Conservation (phyloP, 2,113 vertebrate species). For the Serilophus lunatus region DNA sequence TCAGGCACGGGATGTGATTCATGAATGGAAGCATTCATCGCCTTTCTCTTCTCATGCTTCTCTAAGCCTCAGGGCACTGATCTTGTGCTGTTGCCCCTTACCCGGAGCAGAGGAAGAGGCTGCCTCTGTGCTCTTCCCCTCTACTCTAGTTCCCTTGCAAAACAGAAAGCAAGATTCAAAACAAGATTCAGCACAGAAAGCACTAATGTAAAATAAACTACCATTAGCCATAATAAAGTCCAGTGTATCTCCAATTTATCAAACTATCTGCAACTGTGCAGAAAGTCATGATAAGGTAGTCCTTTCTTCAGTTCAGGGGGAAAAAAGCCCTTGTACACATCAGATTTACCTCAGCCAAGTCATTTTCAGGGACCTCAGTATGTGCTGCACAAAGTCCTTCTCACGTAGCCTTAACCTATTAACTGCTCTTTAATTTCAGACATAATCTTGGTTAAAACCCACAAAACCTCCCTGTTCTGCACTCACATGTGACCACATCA, state of each 20-base stretch:
- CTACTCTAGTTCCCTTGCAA: background rate
- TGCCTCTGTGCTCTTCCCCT: background rate
- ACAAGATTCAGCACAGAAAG: background rate
- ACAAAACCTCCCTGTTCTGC: slow-evolving; percentile 29
- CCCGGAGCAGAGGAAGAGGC: background rate
- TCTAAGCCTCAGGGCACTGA: rapidly evolving
- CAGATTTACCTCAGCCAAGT: background rate
- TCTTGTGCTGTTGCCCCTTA: background rate
- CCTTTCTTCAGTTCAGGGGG: background rate
- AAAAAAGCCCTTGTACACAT: background rate
- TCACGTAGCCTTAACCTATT: background rate
- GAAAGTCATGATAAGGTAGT: background rate
- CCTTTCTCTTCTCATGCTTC: background rate
- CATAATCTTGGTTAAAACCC: slow-evolving; percentile 2
- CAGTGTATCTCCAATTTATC: background rate
- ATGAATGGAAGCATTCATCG: background rate
- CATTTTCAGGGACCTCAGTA: background rate
- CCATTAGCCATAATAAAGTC: slow-evolving; percentile 51
- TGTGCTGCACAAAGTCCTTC: background rate
- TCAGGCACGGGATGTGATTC: background rate
- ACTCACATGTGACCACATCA: slow-evolving; percentile 37
- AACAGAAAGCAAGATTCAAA: background rate
- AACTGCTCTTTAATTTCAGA: slow-evolving; percentile 26
- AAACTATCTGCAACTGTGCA: background rate
- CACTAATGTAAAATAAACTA: background rate